Base-by-base conservation (phyloP, 2,888 invertebrate genomes). In the Acronicta psi region DNA sequence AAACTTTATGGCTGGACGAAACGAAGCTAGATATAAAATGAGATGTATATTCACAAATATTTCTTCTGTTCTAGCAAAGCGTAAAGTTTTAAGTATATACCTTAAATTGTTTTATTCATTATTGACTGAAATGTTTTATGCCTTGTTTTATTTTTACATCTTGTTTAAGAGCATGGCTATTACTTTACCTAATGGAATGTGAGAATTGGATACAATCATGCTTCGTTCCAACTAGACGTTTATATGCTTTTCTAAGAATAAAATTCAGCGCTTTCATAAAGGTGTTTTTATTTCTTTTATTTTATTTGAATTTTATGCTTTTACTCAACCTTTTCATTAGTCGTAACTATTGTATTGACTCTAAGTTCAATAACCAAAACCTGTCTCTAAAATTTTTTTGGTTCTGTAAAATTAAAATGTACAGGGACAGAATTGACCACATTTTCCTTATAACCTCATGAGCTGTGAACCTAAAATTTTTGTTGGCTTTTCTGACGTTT, bases 1-100 rank as follows among this genome's bases (percentile, higher is more conserved):
- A 69, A 66, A 50, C 41, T 59, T 60, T 50, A 46, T 61, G 60
- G 40, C 20, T 42, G 36, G 25, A 72, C 57, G 40, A 53, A 67
- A 53, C 50, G 49, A 56, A 53, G 51, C 69, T 65, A 34, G 10
- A 34, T 57, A 43, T 45, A 51, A 73, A 61, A 55, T 50, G 23
- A 44, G 58, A 53, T 10, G 51, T 49, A 50, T 59, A 57, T 49
- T 59, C 49, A 57, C 50, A 43, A 50, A 73, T 51, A 66, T 49
- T 64, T 46, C 40, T 63, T 46, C 40, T 67, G 23, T 50, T 53
- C 45, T n/a, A 46, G 31, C 3, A 40, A 42, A 17, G 44, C 7
- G 42, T 16, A 18, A 56, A 64, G 47, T 63, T 73, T 59, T 54
- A 50, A 59, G 42, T 55, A 44, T 55, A 44, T 14, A 6, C 20